These are phyloP conservation scores for Babylonia areolata DNA, from an alignment of 1,140 invertebrate species.

Conservation along the genomic window DNA sequence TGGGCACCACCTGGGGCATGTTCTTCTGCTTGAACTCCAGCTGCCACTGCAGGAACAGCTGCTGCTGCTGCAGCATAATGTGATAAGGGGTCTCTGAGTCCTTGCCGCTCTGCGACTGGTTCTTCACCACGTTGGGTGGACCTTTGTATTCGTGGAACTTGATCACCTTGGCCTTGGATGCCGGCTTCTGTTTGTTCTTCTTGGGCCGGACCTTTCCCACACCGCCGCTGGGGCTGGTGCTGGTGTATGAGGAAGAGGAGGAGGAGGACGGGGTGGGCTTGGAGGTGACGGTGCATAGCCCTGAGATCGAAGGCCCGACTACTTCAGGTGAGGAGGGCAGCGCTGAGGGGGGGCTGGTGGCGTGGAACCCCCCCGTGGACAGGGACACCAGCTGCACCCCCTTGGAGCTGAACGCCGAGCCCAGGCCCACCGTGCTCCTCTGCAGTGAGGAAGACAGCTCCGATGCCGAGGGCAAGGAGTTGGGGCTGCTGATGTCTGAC, in stretches of 20 bases:
- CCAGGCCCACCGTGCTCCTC: conserved; percentile 32
- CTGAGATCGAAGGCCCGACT: neutral
- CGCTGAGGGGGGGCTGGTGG: conserved; percentile 24
- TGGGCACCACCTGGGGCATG: conserved; percentile 45
- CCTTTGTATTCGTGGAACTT: conserved; percentile 99
- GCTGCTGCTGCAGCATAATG: conserved; percentile 93
- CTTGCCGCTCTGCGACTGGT: conserved; percentile 42
- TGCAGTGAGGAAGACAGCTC: conserved; percentile 49
- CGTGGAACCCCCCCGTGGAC: neutral
- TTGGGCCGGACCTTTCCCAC: conserved; percentile 79
- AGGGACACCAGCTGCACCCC: conserved; percentile 20
- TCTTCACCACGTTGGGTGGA: conserved; percentile 92
- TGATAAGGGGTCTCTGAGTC: conserved; percentile 90
- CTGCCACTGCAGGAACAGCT: conserved; percentile 92
- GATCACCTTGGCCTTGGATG: conserved; percentile 87
- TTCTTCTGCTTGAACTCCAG: conserved; percentile 86
- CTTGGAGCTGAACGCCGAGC: conserved; percentile 23
- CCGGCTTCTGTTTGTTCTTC: conserved; percentile 89
- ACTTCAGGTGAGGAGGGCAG: neutral
- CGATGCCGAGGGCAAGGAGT: conserved; percentile 54
- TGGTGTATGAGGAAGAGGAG: conserved; percentile 42
- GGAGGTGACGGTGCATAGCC: neutral
- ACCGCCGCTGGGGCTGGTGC: conserved; percentile 41
- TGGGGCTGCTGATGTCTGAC: conserved; percentile 69
- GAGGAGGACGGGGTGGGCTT: neutral